A percentile compares a stretch with the other conserved stretches of the same genome.
These are phyloP conservation scores for Aleiodes leptofemur DNA, from an alignment of 2,888 invertebrate genomes.

Conservation along the genomic window DNA sequence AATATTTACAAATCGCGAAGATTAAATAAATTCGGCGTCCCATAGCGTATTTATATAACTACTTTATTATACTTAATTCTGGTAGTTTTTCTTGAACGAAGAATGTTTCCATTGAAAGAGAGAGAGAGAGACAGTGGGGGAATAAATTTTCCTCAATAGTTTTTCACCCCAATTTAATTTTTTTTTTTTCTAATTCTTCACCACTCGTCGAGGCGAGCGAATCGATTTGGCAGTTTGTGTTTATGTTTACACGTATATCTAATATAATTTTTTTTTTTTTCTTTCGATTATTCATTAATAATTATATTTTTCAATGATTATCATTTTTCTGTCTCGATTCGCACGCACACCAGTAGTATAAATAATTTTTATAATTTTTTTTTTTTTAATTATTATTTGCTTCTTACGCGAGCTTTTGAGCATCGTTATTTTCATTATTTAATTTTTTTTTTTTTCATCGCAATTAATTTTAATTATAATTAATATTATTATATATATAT, in stretches of 20 bases:
- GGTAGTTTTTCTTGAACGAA: background rate
- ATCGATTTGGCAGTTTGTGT: constrained; percentile 46
- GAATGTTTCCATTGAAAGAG: constrained; percentile 21
- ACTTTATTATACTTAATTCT: constrained; percentile 10
- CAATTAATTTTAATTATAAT: background rate
- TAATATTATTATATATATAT: background rate
- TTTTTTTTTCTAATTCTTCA: constrained; percentile 11
- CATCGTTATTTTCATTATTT: constrained; percentile 23
- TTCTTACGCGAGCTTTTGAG: constrained; percentile 34
- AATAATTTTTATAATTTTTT: background rate
- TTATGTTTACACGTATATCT: constrained; percentile 28
- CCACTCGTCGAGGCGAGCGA: constrained; percentile 14
- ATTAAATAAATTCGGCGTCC: constrained; percentile 13
- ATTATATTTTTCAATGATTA: constrained; percentile 29
- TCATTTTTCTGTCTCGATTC: constrained; percentile 22
- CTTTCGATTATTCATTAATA: constrained; percentile 18
- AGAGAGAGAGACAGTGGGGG: background rate
- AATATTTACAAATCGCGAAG: constrained; percentile 26
- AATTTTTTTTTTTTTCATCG: background rate
- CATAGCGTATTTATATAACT: constrained; percentile 6
- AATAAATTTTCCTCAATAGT: background rate
- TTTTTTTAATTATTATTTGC: constrained; percentile 13
- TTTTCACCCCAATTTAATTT: background rate
- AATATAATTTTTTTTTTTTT: constrained; percentile 8
- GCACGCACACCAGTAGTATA: background rate